phyloP scores from a whole-genome alignment of 2,888 invertebrate genomes.

The Nomada fucata region DNA sequence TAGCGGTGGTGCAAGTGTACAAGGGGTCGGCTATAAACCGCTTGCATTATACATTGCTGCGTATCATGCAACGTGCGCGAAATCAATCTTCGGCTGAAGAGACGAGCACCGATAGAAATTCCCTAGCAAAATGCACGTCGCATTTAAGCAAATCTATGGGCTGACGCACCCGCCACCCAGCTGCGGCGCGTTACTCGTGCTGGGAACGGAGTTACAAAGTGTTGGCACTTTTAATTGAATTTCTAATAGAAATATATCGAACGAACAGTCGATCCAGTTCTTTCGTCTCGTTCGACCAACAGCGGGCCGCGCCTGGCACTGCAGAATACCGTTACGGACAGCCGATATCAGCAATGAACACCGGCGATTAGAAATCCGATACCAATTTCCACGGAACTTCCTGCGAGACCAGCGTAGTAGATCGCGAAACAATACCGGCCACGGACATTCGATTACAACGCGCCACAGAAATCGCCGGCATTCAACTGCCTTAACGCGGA shows the following conservation, averaged over 20 bases:
- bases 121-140: too few relatives aligned
- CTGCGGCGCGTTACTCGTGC: too few relatives aligned
- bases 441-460: conserved; percentile 27
- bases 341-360: neutral
- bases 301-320: neutral
- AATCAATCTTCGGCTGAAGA: conserved; percentile 54
- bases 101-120: conserved; percentile 24
- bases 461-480: conserved; percentile 34
- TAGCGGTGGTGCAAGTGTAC: conserved; percentile 54
- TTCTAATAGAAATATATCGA: too few relatives aligned
- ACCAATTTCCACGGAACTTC: conserved; percentile 12
- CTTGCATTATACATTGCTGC: conserved; percentile 48
- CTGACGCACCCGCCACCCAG: neutral
- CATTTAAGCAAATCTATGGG: too few relatives aligned
- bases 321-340: conserved; percentile 1
- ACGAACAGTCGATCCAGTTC: too few relatives aligned
- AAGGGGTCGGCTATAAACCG: conserved; percentile 45
- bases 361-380: neutral
- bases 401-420: conserved; percentile 15
- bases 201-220: too few relatives aligned
- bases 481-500: conserved; percentile 49
- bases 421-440: conserved; percentile 16
- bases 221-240: too few relatives aligned
- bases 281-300: neutral
- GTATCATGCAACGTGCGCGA: conserved; percentile 36